Evolutionary conservation across 2,113 vertebrate genomes (phyloP).

Genomic region (Triplophysa rosa): DNA sequence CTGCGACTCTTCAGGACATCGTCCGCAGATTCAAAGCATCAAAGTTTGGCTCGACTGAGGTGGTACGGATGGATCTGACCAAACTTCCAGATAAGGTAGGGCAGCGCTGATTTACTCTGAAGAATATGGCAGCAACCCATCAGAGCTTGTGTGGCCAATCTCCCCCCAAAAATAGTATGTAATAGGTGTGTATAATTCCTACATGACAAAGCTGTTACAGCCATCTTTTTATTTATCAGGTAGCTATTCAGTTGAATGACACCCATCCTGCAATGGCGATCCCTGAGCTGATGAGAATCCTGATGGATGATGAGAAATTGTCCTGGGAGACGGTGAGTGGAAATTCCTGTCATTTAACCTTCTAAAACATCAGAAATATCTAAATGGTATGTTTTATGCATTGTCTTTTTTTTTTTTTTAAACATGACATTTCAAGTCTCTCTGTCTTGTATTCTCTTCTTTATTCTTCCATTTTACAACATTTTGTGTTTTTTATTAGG

Average conservation of each 20-base stretch:
- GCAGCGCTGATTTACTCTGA: neutral
- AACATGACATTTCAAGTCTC: too few relatives aligned
- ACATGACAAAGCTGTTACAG: too few relatives aligned
- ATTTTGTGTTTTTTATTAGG: slow-evolving; percentile 65
- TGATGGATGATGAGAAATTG: slow-evolving; percentile 84
- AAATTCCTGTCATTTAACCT: neutral
- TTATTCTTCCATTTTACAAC: neutral
- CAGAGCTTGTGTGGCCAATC: too few relatives aligned
- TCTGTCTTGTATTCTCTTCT: neutral
- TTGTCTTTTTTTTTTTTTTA: too few relatives aligned
- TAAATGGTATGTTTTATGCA: neutral
- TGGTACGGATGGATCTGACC: slow-evolving; percentile 83
- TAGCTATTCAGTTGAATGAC: slow-evolving; percentile 92
- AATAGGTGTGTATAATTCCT: too few relatives aligned
- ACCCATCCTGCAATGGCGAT: slow-evolving; percentile 91
- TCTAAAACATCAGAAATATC: neutral
- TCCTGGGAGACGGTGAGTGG: slow-evolving; percentile 80
- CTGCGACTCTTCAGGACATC: slow-evolving; percentile 91
- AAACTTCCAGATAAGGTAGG: slow-evolving; percentile 88
- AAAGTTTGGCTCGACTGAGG: slow-evolving; percentile 86
- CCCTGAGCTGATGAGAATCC: slow-evolving; percentile 88
- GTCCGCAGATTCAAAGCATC: slow-evolving; percentile 91
- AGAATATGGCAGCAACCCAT: too few relatives aligned
- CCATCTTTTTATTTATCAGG: slow-evolving; percentile 64
- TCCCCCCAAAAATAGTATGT: too few relatives aligned